phyloP scores from a whole-genome alignment of 1,140 invertebrate genomes.

The Sesamia nonagrioides region DNA sequence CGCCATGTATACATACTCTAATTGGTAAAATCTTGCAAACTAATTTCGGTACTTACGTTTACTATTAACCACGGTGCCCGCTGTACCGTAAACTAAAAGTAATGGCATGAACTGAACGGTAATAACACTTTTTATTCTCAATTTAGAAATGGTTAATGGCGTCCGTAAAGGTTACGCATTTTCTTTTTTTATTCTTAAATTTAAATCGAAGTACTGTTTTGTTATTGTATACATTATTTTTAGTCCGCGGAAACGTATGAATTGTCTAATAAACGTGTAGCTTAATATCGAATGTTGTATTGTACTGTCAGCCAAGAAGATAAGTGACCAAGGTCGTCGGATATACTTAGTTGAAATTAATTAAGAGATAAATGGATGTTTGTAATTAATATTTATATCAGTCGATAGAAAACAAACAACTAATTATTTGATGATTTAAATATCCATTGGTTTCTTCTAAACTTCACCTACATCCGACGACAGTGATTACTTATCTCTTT shows the following conservation, averaged over 20 bases:
- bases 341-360: no score
- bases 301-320: no score
- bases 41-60: slow-evolving; percentile 6
- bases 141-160: not conserved
- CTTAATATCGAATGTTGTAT: no score
- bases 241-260: not conserved
- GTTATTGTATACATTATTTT: not conserved
- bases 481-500: no score
- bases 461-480: no score
- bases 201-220: not conserved
- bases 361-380: no score
- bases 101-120: slow-evolving; percentile 1
- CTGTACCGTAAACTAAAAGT: slow-evolving; percentile 33
- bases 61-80: slow-evolving; percentile 5
- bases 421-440: no score
- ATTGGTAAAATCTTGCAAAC: not conserved
- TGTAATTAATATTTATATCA: no score
- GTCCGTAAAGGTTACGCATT: slow-evolving; percentile 6
- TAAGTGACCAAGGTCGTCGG: no score
- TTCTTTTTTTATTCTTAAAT: slow-evolving; percentile 6
- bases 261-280: not conserved
- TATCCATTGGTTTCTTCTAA: no score
- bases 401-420: no score
- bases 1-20: not conserved
- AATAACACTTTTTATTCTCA: not conserved